Percentiles rank a stretch among this genome's conserved stretches.
Conservation (phyloP, 2,888 invertebrate genomes). For the Drosophila cracens region DNA sequence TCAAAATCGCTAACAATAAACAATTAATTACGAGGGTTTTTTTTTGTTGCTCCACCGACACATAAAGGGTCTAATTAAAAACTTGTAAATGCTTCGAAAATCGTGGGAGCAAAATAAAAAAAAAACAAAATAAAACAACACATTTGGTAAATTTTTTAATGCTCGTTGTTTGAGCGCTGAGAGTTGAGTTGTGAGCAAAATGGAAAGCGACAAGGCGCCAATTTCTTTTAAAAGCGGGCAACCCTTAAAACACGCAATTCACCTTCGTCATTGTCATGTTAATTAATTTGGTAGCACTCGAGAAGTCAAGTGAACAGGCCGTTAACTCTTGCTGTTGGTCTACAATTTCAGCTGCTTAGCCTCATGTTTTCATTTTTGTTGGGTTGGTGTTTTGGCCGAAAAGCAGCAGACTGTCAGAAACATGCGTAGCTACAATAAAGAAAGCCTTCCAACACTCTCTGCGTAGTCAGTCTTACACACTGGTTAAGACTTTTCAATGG, state of each 20-base stretch:
- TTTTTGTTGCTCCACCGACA: constrained; percentile 46
- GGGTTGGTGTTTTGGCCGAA: neutral
- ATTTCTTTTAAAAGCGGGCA: constrained; percentile 21
- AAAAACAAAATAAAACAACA: constrained; percentile 10
- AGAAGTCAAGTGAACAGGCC: constrained; percentile 68
- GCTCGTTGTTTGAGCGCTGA: constrained; percentile 6
- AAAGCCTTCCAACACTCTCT: constrained; percentile 25
- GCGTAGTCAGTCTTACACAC: constrained; percentile 49
- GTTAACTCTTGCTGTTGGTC: constrained; percentile 21
- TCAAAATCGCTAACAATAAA: constrained; percentile 65
- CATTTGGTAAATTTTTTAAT: constrained; percentile 33
- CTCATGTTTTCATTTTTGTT: neutral
- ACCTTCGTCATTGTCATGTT: constrained; percentile 82
- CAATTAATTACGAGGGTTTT: constrained; percentile 73
- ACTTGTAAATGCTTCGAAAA: constrained; percentile 55
- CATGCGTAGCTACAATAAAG: constrained; percentile 54
- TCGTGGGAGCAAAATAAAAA: constrained; percentile 15
- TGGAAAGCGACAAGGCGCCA: constrained; percentile 22
- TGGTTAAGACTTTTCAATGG: constrained; percentile 75
- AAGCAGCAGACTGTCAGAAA: constrained; percentile 65
- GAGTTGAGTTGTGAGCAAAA: neutral
- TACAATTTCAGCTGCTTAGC: constrained; percentile 34
- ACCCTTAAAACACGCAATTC: constrained; percentile 71
- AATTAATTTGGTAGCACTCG: constrained; percentile 78
- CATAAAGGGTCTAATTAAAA: constrained; percentile 73